Base-by-base conservation (phyloP, 2,797 vertebrate genomes). In the Bryconaethiops microstoma region DNA sequence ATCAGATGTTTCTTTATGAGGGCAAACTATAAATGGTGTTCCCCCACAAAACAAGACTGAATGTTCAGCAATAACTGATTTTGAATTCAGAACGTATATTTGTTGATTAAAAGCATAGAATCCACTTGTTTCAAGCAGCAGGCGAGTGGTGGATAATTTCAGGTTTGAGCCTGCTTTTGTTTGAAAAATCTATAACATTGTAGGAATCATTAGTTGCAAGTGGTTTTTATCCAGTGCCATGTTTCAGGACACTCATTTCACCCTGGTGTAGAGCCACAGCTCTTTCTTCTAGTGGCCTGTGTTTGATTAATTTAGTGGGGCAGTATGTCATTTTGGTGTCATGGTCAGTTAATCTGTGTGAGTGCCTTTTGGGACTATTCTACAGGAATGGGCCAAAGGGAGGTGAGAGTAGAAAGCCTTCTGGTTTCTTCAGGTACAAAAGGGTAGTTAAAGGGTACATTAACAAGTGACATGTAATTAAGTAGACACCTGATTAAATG, bases 271-370 rank as follows among this genome's bases (percentile, higher is more conserved):
- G 59, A 62, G 59, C 10, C 23, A 21, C 35, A 35, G 35, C 19
- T 59, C 12, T 60, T 10, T 2, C 21, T 25, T 60, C 4, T 12
- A 5, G 16, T 7, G 16, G 29, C 29, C 29, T 35, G 62, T 7
- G 25, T 16, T 64, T 64, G 62, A 64, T 64, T 64, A 64, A 64
- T 64, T 35, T 64, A 14, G 25, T 63, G 23, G 23, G 60, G 60
- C 59, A 60, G 59, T 25, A 21, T 25, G 60, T 29, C 60, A 25
- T 9, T 60, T 29, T 25, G 23, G 4, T 35, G 29, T 29, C 29
- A 25, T 39, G 62, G 25, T 25, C 25, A 2, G 25, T 39, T 64
- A 35, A 39, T 45, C 39, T n/a, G 40, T 23, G 9, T 42, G 35
- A 19, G 13, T n/a, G 14, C 39, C 35, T 67, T 42, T 67, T 29